Evolutionary conservation across 2,113 vertebrate species (phyloP).

Genomic region (Caloenas nicobarica): DNA sequence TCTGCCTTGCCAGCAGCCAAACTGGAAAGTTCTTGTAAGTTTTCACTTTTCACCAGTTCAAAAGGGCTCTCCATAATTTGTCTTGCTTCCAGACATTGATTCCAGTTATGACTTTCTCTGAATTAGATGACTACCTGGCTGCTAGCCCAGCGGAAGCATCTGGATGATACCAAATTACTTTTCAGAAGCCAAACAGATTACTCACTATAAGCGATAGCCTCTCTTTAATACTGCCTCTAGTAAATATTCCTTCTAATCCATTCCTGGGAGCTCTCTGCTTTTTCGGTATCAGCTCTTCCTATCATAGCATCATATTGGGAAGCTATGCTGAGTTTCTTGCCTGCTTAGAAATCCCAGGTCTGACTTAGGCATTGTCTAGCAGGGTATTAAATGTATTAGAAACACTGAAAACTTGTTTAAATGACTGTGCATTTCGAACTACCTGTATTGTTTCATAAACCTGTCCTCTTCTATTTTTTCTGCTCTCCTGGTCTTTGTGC

Average conservation of each 20-base stretch:
- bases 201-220: background rate
- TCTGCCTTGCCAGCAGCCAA: background rate
- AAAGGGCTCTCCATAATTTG: background rate
- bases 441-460: background rate
- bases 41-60: background rate
- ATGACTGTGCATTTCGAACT: background rate
- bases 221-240: background rate
- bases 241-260: background rate
- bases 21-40: background rate
- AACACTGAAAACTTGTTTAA: background rate
- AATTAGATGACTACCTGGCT: conserved; percentile 12
- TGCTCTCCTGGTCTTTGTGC: background rate
- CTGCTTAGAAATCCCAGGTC: background rate
- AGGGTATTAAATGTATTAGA: background rate
- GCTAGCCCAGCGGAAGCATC: background rate
- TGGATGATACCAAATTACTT: conserved; percentile 36
- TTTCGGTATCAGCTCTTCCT: background rate
- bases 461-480: background rate
- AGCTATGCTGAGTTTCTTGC: background rate
- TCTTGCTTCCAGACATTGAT: background rate
- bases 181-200: conserved; percentile 38
- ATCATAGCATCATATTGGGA: background rate
- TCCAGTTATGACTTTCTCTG: background rate
- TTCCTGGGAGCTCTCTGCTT: background rate
- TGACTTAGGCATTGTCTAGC: background rate